These are phyloP conservation scores for Lindbergichthys nudifrons DNA, from an alignment of 2,797 vertebrate species.

Conservation along the genomic window DNA sequence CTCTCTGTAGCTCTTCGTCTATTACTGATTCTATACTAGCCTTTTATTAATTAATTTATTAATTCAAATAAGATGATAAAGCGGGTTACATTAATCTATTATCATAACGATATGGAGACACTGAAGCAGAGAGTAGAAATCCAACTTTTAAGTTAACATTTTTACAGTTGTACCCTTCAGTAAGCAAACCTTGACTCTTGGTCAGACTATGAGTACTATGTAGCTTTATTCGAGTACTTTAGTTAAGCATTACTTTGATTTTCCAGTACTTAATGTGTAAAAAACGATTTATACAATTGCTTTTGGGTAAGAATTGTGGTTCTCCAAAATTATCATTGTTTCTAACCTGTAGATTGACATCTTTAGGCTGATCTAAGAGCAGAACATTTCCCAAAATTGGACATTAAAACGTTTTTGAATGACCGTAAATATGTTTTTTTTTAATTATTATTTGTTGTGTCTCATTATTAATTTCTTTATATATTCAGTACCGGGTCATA, in stretches of 20 bases:
- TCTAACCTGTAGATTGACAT: too few relatives aligned
- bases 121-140: not conserved
- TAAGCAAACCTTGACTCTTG: not conserved
- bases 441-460: too few relatives aligned
- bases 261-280: not conserved
- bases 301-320: not conserved
- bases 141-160: not conserved
- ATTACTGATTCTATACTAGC: conserved; percentile 14
- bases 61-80: not conserved
- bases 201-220: not conserved
- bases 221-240: not conserved
- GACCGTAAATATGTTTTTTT: too few relatives aligned
- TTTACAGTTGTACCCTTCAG: not conserved
- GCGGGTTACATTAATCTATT: not conserved
- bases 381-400: too few relatives aligned
- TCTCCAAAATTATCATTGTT: too few relatives aligned
- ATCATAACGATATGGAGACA: not conserved
- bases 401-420: too few relatives aligned
- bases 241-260: too few relatives aligned
- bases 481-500: too few relatives aligned
- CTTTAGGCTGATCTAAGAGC: too few relatives aligned
- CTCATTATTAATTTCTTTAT: too few relatives aligned
- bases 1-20: conserved; percentile 40
- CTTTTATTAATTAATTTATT: conserved; percentile 13
- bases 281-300: not conserved